phyloP scores from a whole-genome alignment of 23 tunicate species.

The Aplidium turbinatum region DNA sequence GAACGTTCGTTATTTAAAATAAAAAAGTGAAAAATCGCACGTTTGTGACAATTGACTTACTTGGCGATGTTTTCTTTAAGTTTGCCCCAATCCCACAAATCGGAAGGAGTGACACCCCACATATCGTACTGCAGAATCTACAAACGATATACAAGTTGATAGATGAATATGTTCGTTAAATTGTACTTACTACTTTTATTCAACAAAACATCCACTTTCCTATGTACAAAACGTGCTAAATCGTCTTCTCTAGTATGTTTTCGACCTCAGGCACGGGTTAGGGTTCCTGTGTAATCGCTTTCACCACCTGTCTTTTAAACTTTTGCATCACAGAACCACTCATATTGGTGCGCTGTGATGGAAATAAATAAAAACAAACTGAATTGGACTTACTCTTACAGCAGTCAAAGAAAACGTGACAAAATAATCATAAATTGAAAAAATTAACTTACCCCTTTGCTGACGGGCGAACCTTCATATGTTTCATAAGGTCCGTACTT shows the following conservation, averaged over 20 bases:
- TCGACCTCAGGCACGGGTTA: too few relatives aligned
- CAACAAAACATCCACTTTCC: too few relatives aligned
- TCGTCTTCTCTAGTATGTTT: too few relatives aligned
- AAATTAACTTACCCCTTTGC: slow-evolving; percentile 72
- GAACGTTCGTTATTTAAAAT: too few relatives aligned
- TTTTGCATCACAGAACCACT: too few relatives aligned
- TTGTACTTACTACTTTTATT: background rate
- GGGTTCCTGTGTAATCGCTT: too few relatives aligned
- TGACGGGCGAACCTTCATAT: slow-evolving; percentile 83
- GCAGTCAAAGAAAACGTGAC: background rate
- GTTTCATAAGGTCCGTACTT: slow-evolving; percentile 79
- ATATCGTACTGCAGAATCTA: slow-evolving; percentile 85
- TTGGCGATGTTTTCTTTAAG: slow-evolving; percentile 67
- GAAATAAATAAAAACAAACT: too few relatives aligned
- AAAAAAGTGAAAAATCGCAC: too few relatives aligned
- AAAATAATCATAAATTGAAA: background rate
- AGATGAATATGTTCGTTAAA: background rate
- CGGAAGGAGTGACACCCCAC: slow-evolving; percentile 98
- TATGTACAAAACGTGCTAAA: too few relatives aligned
- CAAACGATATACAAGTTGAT: background rate
- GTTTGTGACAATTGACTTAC: slow-evolving; percentile 39
- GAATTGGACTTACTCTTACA: background rate
- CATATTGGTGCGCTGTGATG: too few relatives aligned
- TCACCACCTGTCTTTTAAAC: too few relatives aligned
- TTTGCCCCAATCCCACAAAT: slow-evolving; percentile 94